A percentile compares a stretch with the other conserved stretches of the same genome.
Conservation (phyloP, 1,140 invertebrate species). For the Lordiphosa stackelbergi region DNA sequence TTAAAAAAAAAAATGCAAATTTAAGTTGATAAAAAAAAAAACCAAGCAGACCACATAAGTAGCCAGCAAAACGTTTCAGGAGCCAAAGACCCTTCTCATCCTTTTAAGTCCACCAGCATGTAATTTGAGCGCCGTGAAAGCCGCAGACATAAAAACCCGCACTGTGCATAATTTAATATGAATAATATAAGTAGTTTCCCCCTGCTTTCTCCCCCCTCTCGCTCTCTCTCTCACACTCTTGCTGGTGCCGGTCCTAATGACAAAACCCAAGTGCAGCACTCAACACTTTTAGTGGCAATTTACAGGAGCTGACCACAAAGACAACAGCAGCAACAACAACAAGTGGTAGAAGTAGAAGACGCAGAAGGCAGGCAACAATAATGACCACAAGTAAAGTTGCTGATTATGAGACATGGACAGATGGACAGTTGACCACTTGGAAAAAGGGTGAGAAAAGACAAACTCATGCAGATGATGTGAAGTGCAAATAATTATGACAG, state of each 20-base stretch:
- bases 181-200: slow-evolving; percentile 57
- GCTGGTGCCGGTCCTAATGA: slow-evolving; percentile 46
- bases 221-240: neutral
- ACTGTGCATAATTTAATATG: slow-evolving; percentile 71
- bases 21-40: no score
- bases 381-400: slow-evolving; percentile 57
- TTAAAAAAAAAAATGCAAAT: no score
- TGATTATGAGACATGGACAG: slow-evolving; percentile 52
- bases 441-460: slow-evolving; percentile 22
- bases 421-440: slow-evolving; percentile 3
- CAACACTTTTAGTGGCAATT: slow-evolving; percentile 75
- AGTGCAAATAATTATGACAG: slow-evolving; percentile 72
- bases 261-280: slow-evolving; percentile 60
- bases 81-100: neutral
- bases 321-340: slow-evolving; percentile 11
- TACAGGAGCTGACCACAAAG: slow-evolving; percentile 68
- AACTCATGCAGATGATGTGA: slow-evolving; percentile 61
- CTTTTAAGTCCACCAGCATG: slow-evolving; percentile 24
- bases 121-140: slow-evolving; percentile 72
- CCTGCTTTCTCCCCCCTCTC: neutral
- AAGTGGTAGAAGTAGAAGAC: slow-evolving; percentile 7
- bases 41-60: neutral
- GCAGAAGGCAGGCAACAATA: slow-evolving; percentile 31
- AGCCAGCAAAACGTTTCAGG: no score
- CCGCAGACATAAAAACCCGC: slow-evolving; percentile 49